These are phyloP conservation scores for Dynastes hyllus DNA, from an alignment of 2,888 invertebrate species.

Conservation along the genomic window DNA sequence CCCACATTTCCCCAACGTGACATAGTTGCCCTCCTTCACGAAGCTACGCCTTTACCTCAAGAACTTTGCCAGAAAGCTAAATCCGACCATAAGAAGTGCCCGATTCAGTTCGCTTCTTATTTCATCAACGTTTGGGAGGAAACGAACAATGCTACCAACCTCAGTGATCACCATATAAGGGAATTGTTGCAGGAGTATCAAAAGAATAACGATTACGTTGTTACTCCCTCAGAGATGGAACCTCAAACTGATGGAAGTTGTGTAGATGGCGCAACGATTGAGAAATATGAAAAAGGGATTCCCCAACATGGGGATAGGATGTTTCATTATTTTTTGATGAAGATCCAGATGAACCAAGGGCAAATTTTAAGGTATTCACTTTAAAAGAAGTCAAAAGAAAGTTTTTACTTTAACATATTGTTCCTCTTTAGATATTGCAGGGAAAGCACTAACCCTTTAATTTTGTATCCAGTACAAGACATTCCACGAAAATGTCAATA, in stretches of 20 bases:
- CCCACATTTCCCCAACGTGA: slow-evolving; percentile 82
- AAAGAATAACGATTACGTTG: slow-evolving; percentile 69
- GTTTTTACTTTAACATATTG: neutral
- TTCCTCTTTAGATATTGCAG: slow-evolving; percentile 81
- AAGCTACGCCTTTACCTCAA: slow-evolving; percentile 74
- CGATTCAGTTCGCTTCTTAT: slow-evolving; percentile 70
- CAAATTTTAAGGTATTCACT: slow-evolving; percentile 85
- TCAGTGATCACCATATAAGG: slow-evolving; percentile 75
- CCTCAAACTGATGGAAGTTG: slow-evolving; percentile 53
- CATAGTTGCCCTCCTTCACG: slow-evolving; percentile 81
- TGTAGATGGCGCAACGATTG: slow-evolving; percentile 70
- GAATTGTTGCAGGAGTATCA: slow-evolving; percentile 79
- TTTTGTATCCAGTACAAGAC: slow-evolving; percentile 79
- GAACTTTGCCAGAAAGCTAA: slow-evolving; percentile 65
- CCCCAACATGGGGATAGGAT: slow-evolving; percentile 89
- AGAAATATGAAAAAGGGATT: slow-evolving; percentile 85
- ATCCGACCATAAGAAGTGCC: slow-evolving; percentile 55
- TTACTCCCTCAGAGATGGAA: slow-evolving; percentile 33
- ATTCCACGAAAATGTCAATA: slow-evolving; percentile 76
- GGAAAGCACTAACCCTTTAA: slow-evolving; percentile 78
- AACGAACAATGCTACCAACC: slow-evolving; percentile 60
- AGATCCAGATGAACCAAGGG: slow-evolving; percentile 83
- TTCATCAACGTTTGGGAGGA: slow-evolving; percentile 80
- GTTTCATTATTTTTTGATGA: slow-evolving; percentile 86
- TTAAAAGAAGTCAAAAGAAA: neutral